Percentiles rank a stretch among this genome's conserved stretches.
Evolutionary conservation across 2,797 vertebrate species (phyloP).

Genomic region (Ceryle rudis): DNA sequence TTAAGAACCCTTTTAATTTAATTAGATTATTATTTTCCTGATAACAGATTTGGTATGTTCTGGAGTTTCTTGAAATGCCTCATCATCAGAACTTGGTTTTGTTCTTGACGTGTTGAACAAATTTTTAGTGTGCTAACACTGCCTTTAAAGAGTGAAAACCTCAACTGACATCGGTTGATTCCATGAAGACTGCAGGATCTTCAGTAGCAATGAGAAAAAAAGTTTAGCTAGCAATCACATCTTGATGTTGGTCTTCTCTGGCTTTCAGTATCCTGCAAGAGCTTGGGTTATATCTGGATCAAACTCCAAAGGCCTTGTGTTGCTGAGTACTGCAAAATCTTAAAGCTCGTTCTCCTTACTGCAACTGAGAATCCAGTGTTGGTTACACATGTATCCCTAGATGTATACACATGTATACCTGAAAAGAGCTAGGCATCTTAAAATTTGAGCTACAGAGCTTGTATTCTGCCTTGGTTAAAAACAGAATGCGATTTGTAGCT

Average conservation of each 20-base stretch:
- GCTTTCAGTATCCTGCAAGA: not conserved
- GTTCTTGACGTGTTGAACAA: not conserved
- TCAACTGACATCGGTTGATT: rapidly evolving
- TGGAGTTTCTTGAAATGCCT: not conserved
- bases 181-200: not conserved
- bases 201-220: not conserved
- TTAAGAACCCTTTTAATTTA: not conserved
- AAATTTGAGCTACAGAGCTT: not conserved
- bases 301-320: not conserved
- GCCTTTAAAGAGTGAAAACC: not conserved
- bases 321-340: not conserved
- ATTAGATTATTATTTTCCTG: not conserved
- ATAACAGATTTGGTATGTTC: not conserved
- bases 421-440: not conserved
- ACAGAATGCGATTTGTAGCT: conserved; percentile 7
- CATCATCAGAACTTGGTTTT: not conserved
- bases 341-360: not conserved
- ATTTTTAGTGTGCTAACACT: not conserved
- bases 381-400: not conserved
- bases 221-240: not conserved
- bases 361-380: not conserved
- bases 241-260: not conserved
- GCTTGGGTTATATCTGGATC: not conserved
- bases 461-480: not conserved
- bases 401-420: not conserved